Evolutionary conservation across 1,140 invertebrate genomes (phyloP).

Genomic region (Cardiocondyla obscurior): DNA sequence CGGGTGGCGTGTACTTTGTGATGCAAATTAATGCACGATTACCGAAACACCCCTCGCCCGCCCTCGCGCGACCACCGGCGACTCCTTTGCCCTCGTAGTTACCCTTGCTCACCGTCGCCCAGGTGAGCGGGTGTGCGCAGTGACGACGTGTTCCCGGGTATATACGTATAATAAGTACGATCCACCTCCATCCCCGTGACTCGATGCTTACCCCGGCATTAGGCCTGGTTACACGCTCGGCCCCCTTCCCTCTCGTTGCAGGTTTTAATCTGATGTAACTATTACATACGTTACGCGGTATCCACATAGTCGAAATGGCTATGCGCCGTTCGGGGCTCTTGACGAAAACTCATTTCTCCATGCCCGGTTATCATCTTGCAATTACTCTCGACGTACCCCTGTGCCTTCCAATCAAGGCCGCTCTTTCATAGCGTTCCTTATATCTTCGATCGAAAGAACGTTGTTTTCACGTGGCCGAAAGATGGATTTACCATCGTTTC

Average conservation of each 20-base stretch:
- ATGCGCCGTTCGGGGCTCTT: neutral
- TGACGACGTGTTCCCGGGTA: slow-evolving; percentile 50
- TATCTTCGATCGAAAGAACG: neutral
- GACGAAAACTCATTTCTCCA: slow-evolving; percentile 34
- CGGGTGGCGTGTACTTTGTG: slow-evolving; percentile 81
- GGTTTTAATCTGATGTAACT: slow-evolving; percentile 79
- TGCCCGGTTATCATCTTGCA: neutral
- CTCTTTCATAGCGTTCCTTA: too few relatives aligned
- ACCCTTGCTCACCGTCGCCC: slow-evolving; percentile 56
- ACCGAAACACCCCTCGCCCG: slow-evolving; percentile 74
- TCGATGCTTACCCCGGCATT: slow-evolving; percentile 74
- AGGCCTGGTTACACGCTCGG: slow-evolving; percentile 73
- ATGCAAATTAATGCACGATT: slow-evolving; percentile 84
- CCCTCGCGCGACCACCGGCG: slow-evolving; percentile 24
- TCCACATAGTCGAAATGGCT: slow-evolving; percentile 35
- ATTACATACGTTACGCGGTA: slow-evolving; percentile 77
- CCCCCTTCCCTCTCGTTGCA: neutral
- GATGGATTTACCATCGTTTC: neutral
- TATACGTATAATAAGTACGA: slow-evolving; percentile 57
- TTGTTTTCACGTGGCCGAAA: neutral
- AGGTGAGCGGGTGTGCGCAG: slow-evolving; percentile 35
- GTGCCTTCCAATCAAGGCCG: too few relatives aligned
- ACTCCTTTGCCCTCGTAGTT: slow-evolving; percentile 45
- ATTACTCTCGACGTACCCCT: too few relatives aligned
- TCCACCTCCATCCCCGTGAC: slow-evolving; percentile 50